phyloP scores from a whole-genome alignment of 1,140 invertebrate species.

The Drosophila hydei region DNA sequence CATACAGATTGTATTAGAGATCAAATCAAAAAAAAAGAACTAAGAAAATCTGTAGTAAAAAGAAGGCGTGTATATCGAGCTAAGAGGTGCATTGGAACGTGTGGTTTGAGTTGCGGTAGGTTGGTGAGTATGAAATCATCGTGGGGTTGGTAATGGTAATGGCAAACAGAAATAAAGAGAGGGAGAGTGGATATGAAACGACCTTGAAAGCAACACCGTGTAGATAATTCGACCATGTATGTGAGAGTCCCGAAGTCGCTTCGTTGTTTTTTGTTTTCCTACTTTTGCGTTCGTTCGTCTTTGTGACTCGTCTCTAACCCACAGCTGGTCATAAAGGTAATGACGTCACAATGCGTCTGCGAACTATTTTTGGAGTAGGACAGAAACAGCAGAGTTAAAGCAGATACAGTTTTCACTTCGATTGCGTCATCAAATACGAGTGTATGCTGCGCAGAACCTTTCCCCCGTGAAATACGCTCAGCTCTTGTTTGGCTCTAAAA shows the following conservation, averaged over 20 bases:
- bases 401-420: conserved; percentile 31
- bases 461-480: neutral
- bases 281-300: conserved; percentile 2
- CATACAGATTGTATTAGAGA: conserved; percentile 17
- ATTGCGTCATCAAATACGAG: conserved; percentile 65
- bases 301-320: conserved; percentile 45
- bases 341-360: conserved; percentile 70
- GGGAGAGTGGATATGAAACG: conserved; percentile 48
- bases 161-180: conserved; percentile 6
- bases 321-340: conserved; percentile 60
- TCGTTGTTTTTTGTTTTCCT: conserved; percentile 35
- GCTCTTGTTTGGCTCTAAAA: conserved; percentile 41
- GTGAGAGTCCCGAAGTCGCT: conserved; percentile 60
- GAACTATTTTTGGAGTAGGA: conserved; percentile 46
- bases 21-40: conserved; percentile 10
- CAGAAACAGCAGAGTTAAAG: neutral
- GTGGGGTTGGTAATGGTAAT: conserved; percentile 25
- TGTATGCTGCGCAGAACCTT: neutral
- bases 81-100: conserved; percentile 5
- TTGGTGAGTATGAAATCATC: conserved; percentile 72
- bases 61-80: conserved; percentile 43
- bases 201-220: conserved; percentile 56
- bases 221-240: conserved; percentile 23
- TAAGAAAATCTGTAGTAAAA: conserved; percentile 33
- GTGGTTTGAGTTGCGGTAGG: conserved; percentile 6